phyloP scores from a whole-genome alignment of 1,140 invertebrate species.

The Brachionus paranguensis region DNA sequence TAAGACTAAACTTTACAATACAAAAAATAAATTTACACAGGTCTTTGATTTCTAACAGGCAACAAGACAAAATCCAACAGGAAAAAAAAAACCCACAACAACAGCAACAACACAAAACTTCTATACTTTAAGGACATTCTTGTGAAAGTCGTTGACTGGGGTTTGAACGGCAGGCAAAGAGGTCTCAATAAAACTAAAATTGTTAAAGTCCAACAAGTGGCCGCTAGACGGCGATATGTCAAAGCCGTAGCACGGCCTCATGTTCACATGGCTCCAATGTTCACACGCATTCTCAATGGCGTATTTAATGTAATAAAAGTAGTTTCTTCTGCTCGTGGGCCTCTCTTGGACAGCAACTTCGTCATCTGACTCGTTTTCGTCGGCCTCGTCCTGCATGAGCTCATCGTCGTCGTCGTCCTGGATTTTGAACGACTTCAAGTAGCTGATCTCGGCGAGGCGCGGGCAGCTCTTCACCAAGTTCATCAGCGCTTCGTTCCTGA shows the following conservation, averaged over 20 bases:
- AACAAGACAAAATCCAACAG: not conserved
- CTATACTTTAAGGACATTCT: conserved; percentile 12
- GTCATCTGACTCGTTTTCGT: not conserved
- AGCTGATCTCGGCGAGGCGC: conserved; percentile 1
- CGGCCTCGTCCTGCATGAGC: not conserved
- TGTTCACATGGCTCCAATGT: conserved; percentile 14
- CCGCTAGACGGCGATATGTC: conserved; percentile 28
- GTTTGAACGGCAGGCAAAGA: conserved; percentile 1
- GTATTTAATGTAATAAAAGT: conserved; percentile 37
- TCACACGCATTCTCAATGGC: conserved; percentile 6
- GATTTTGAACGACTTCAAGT: conserved; percentile 36
- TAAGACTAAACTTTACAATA: not conserved
- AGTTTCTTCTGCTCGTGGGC: not conserved
- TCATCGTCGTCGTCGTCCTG: conserved; percentile 22
- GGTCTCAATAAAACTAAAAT: conserved; percentile 15
- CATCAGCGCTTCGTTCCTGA: not conserved
- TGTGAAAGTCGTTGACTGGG: conserved; percentile 19
- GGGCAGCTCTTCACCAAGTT: not conserved
- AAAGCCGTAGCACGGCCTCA: conserved; percentile 30
- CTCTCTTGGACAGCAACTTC: not conserved
- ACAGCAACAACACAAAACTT: not conserved
- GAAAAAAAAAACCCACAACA: not conserved
- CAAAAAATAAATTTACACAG: not conserved
- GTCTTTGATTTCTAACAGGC: not conserved
- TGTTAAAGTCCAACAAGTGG: conserved; percentile 19